Conservation (phyloP, 1,140 invertebrate species). For the Halyomorpha halys region DNA sequence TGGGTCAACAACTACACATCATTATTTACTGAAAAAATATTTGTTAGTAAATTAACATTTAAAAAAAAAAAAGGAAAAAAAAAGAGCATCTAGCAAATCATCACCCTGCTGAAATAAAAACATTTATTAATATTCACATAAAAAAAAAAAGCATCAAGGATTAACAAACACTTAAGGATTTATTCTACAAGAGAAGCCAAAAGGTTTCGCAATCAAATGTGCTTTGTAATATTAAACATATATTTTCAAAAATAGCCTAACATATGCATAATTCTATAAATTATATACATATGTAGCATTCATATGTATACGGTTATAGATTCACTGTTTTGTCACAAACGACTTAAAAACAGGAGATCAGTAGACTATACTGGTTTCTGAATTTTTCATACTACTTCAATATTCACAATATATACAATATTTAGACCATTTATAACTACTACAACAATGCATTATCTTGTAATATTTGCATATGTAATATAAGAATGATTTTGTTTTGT, state of each 20-base stretch:
- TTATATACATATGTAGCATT: not conserved
- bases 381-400: constrained; percentile 8
- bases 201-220: not conserved
- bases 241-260: constrained; percentile 12
- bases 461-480: constrained; percentile 13
- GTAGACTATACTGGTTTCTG: constrained; percentile 7
- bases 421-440: constrained; percentile 8
- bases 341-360: constrained; percentile 14
- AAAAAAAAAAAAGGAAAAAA: no score
- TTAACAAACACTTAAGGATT: constrained; percentile 7
- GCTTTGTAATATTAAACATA: not conserved
- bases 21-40: no score
- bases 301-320: constrained; percentile 8
- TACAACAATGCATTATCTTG: constrained; percentile 17
- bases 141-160: constrained; percentile 5
- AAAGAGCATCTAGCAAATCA: no score
- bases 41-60: no score
- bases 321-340: constrained; percentile 6
- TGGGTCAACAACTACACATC: no score
- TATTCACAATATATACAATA: constrained; percentile 19
- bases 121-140: no score
- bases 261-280: constrained; percentile 12
- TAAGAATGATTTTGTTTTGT: not conserved
- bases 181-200: constrained; percentile 12
- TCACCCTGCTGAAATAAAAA: no score